Conservation (phyloP, 1,140 invertebrate species). For the Protaetia brevitarsis region DNA sequence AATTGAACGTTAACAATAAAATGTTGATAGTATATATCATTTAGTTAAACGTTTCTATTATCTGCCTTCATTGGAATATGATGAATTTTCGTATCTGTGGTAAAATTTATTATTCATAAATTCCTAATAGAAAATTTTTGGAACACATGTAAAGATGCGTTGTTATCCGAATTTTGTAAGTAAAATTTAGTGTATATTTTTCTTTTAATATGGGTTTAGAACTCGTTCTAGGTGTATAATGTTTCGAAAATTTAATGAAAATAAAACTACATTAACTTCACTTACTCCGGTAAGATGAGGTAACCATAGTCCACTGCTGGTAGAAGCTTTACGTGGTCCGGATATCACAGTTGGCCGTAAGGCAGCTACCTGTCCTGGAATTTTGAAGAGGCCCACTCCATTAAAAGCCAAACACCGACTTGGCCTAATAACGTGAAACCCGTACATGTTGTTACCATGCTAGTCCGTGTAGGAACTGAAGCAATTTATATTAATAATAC, state of each 20-base stretch:
- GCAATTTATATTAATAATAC: neutral
- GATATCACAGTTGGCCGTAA: slow-evolving; percentile 30
- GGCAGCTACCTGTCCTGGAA: slow-evolving; percentile 39
- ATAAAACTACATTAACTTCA: neutral
- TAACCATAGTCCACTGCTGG: slow-evolving; percentile 38
- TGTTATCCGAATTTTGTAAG: too few relatives aligned
- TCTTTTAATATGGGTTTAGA: neutral
- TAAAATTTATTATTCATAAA: too few relatives aligned
- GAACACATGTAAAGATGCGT: too few relatives aligned
- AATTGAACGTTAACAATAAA: too few relatives aligned
- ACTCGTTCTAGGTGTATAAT: neutral
- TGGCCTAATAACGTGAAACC: slow-evolving; percentile 24
- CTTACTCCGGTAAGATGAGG: slow-evolving; percentile 37
- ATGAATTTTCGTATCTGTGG: too few relatives aligned
- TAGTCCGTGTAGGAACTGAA: slow-evolving; percentile 3
- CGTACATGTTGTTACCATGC: slow-evolving; percentile 27
- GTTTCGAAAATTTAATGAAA: neutral
- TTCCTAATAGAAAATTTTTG: too few relatives aligned
- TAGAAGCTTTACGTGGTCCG: slow-evolving; percentile 32
- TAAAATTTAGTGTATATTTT: too few relatives aligned
- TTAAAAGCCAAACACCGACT: slow-evolving; percentile 32
- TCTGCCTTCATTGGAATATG: too few relatives aligned
- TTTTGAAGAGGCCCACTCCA: slow-evolving; percentile 37
- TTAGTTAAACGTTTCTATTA: too few relatives aligned
- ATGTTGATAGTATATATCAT: too few relatives aligned